Percentiles rank a stretch among this genome's conserved stretches.
Conservation (phyloP, 1,140 invertebrate species). For the Diachasma alloeum region DNA sequence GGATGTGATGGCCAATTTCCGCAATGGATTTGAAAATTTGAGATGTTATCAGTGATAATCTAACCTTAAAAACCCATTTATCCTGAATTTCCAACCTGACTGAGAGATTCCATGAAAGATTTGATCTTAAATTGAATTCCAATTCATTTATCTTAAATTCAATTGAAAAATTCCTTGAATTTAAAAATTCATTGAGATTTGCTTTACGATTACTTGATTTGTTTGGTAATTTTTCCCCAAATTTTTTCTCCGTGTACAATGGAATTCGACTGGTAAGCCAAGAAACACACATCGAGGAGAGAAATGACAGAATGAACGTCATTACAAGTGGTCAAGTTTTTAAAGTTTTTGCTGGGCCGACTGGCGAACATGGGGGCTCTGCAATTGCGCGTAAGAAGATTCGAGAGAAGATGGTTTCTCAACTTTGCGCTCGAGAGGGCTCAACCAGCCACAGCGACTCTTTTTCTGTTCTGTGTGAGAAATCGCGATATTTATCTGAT, state of each 20-base stretch:
- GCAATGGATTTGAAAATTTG: too few relatives aligned
- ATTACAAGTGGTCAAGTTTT: neutral
- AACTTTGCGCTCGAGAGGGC: constrained; percentile 15
- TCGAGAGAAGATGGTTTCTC: constrained; percentile 5
- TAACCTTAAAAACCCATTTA: too few relatives aligned
- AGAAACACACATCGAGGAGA: too few relatives aligned
- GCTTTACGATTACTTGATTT: too few relatives aligned
- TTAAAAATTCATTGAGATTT: too few relatives aligned
- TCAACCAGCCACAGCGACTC: neutral
- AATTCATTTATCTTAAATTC: too few relatives aligned
- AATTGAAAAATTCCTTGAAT: neutral
- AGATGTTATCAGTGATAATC: too few relatives aligned
- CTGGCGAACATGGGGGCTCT: constrained; percentile 8
- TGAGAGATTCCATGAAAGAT: too few relatives aligned
- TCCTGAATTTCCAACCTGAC: too few relatives aligned
- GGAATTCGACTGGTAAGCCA: neutral
- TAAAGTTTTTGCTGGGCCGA: neutral
- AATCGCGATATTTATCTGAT: constrained; percentile 45
- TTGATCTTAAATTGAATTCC: too few relatives aligned
- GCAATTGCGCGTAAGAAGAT: constrained; percentile 23
- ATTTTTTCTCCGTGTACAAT: neutral
- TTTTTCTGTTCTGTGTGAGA: constrained; percentile 33
- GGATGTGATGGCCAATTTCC: too few relatives aligned
- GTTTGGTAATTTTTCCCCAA: neutral
- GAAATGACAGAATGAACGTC: neutral